A percentile compares a stretch with the other conserved stretches of the same genome.
Evolutionary conservation across 1,140 invertebrate genomes (phyloP).

Genomic region (Brachionus angularis): DNA sequence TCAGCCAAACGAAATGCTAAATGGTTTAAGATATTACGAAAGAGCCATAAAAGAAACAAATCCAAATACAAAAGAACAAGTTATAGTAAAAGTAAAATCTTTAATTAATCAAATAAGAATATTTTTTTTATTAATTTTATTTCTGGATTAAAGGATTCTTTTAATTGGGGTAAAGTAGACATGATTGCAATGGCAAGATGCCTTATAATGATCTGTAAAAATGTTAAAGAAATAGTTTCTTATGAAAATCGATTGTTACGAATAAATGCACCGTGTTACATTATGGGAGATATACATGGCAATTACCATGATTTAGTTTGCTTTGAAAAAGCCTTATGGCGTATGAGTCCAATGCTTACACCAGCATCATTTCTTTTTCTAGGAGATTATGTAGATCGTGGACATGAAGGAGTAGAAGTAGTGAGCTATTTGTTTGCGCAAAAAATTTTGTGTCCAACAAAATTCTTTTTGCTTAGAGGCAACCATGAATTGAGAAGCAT

Average conservation of each 20-base stretch:
- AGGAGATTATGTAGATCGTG: conserved; percentile 68
- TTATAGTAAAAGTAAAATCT: background rate
- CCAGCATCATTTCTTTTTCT: conserved; percentile 63
- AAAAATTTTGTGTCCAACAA: conserved; percentile 64
- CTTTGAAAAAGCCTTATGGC: conserved; percentile 65
- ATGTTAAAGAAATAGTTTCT: conserved; percentile 51
- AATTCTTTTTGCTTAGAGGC: conserved; percentile 60
- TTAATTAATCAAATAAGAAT: background rate
- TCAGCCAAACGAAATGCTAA: conserved; percentile 62
- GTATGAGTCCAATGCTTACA: conserved; percentile 62
- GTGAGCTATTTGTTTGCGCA: conserved; percentile 66
- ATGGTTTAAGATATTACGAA: conserved; percentile 62
- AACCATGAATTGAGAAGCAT: conserved; percentile 67
- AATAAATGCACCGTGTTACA: conserved; percentile 61
- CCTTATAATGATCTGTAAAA: conserved; percentile 55
- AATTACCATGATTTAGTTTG: conserved; percentile 63
- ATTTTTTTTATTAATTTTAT: conserved; percentile 43
- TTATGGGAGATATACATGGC: conserved; percentile 65
- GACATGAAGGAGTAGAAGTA: conserved; percentile 63
- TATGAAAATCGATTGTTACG: conserved; percentile 60
- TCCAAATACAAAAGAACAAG: background rate
- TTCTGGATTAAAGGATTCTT: too few species aligned
- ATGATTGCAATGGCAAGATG: conserved; percentile 57
- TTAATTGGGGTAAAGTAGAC: conserved; percentile 61
- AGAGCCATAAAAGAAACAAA: conserved; percentile 45